Base-by-base conservation (phyloP, 2,113 vertebrate species). In the Cichladusa arquata region DNA sequence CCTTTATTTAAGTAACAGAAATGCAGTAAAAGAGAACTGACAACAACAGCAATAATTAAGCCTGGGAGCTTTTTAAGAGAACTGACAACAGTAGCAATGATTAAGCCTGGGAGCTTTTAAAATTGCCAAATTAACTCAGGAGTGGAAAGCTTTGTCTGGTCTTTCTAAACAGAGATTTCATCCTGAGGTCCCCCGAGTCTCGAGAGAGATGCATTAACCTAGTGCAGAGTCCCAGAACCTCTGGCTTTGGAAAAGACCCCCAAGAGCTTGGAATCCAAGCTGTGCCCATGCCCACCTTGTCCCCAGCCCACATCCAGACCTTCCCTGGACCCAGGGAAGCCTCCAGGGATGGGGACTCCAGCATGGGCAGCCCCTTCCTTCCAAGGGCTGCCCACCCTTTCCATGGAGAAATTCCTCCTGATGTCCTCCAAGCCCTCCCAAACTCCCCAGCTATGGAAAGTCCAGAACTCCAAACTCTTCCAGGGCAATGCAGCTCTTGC, bases 241-340 rank as follows among this genome's bases (percentile, higher is more conserved):
- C 24, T 48, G 42, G 12, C 8, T 10, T 19, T 44, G 77, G 60
- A 29, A 29, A 66, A 88, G 12, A 17, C 3, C 34, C 19, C 50
- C 57, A 17, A 12, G 11, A 4, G 9, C 31, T 6, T 0, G 0
- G 5, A 50, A 9, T 5, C 16, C 66, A 2, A 25, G 17, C 57
- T 71, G 66, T 62, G 48, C 24, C 1, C 0, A 4, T 40, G 0
- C 23, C 16, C 72, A 36, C 54, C 38, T 7, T 28, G 38, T 38
- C 19, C 22, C 64, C 45, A 36, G 31, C 25, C 51, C 85, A 72
- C 31, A 0, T 17, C 56, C 84, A 62, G 64, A 0, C 1, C 1
- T 77, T 18, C 62, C 72, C 14, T 0, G 84, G 29, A 2, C 48
- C n/a, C n/a, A n/a, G n/a, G n/a, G n/a, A n/a, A n/a, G 25, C 74